A percentile compares a stretch with the other conserved stretches of the same genome.
phyloP scores from a whole-genome alignment of 2,113 vertebrate genomes.

The Camelus dromedarius region DNA sequence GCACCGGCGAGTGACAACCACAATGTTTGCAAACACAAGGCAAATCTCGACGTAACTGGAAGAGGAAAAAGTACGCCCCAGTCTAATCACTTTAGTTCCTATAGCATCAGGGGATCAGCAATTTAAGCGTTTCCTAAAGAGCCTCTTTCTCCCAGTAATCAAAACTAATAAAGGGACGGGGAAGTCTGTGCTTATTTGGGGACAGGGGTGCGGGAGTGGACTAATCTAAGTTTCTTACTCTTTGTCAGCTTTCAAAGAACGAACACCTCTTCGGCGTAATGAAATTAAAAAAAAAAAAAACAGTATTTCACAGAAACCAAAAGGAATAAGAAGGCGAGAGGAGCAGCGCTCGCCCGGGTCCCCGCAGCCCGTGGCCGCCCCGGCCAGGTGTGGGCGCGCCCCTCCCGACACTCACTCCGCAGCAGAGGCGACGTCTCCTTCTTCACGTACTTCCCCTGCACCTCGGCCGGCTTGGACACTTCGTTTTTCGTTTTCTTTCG shows the following conservation, averaged over 20 bases:
- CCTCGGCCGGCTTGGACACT: slow-evolving; percentile 96
- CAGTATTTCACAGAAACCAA: neutral
- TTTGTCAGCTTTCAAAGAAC: neutral
- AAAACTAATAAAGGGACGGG: neutral
- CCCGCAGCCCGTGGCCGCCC: neutral
- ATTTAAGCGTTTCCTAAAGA: neutral
- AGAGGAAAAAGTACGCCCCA: neutral
- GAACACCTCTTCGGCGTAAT: neutral
- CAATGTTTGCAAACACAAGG: neutral
- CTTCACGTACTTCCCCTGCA: slow-evolving; percentile 99
- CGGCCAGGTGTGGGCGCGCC: neutral
- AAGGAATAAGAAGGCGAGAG: no score
- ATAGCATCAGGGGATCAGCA: neutral
- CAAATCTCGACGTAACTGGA: neutral
- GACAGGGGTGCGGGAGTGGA: rapidly evolving
- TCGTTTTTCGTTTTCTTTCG: slow-evolving; percentile 98
- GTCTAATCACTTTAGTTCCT: neutral
- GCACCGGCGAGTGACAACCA: neutral
- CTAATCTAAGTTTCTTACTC: neutral
- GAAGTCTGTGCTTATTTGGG: neutral
- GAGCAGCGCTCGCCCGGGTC: neutral
- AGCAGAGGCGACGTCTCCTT: slow-evolving; percentile 98
- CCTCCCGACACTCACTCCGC: slow-evolving; percentile 92
- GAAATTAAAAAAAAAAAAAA: rapidly evolving
- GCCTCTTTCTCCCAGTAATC: neutral